Evolutionary conservation across 2,888 invertebrate species (phyloP).

Genomic region (Piscicola geometra): DNA sequence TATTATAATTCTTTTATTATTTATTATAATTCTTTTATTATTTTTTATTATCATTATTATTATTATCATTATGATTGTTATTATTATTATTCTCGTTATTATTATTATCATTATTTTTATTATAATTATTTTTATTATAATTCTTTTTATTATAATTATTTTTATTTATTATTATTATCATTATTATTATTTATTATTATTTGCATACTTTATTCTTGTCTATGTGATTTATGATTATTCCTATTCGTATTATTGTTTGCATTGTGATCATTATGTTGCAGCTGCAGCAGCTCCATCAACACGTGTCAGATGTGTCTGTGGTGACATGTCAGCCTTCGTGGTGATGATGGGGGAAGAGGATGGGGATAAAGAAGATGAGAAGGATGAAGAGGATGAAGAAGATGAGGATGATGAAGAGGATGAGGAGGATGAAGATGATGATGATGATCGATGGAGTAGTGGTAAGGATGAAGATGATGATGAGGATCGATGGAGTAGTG

Average conservation of each 20-base stretch:
- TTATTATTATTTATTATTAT: neutral
- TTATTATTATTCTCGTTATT: constrained; percentile 2
- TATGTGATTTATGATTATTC: no score
- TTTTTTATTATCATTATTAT: neutral
- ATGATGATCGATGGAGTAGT: no score
- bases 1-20: no score
- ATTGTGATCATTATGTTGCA: neutral
- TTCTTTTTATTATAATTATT: neutral
- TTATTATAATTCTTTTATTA: neutral
- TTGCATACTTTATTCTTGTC: no score
- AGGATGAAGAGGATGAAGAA: no score
- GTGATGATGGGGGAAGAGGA: neutral
- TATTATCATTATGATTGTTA: neutral
- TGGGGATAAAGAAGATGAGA: no score
- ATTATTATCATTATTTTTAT: constrained; percentile 10
- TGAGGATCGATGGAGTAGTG: no score
- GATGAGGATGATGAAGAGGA: no score
- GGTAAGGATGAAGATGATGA: neutral
- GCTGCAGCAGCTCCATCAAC: neutral
- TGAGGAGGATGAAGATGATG: no score
- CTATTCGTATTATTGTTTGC: no score
- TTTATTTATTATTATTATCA: neutral
- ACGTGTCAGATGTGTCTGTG: constrained; percentile 6
- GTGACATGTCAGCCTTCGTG: no score
- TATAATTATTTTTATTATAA: constrained; percentile 18